Base-by-base conservation (phyloP, 2,113 vertebrate species). In the Myiagra hebetior region DNA sequence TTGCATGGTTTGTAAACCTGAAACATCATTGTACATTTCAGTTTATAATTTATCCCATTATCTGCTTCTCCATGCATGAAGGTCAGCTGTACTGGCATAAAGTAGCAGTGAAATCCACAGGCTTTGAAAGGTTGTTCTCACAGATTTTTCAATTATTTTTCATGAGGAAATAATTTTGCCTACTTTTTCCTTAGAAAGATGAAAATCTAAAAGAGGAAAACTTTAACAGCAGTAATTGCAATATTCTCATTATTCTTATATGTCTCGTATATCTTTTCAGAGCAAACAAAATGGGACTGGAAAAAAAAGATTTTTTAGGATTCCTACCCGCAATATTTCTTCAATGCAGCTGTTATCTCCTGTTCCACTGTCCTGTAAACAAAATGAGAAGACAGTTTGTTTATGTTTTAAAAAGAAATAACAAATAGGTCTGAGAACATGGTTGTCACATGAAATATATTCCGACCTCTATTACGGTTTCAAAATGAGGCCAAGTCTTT, bases 321-420 rank as follows among this genome's bases (percentile, higher is more conserved):
- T 84, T 81, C 98, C 98, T 98, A 99, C 99, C 99, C 98, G 97
- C 59, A 98, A 92, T 97, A 98, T 98, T 96, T 98, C 98, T 98
- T 99, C 98, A 96, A 98, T 98, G 97, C 98, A 98, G 97, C 96
- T 98, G 96, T 97, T 98, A 95, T 98, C 98, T 97, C 98, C 98
- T 93, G 98, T 93, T 98, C 98, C 98, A 97, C 83, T 98, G 94
- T 98, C 98, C 99, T 99, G 98, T 90, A 97, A 98, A 90, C 90
- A 97, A 98, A 97, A 97, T 33, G 65, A 94, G 60, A 96, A 94
- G 83, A 94, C 9, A 76, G 83, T 89, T 92, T 89, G 84, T 72
- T 95, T 95, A 60, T 89, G 76, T 85, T 93, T 97, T 94, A 39
- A 93, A 84, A 83, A 73, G 60, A 90, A 76, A 39, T 63, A 96